Evolutionary conservation across 64 coral and sea anemone species (phyloP), one percentile per base, ranked within the genome.

Genomic region (Anthopleura sola): DNA sequence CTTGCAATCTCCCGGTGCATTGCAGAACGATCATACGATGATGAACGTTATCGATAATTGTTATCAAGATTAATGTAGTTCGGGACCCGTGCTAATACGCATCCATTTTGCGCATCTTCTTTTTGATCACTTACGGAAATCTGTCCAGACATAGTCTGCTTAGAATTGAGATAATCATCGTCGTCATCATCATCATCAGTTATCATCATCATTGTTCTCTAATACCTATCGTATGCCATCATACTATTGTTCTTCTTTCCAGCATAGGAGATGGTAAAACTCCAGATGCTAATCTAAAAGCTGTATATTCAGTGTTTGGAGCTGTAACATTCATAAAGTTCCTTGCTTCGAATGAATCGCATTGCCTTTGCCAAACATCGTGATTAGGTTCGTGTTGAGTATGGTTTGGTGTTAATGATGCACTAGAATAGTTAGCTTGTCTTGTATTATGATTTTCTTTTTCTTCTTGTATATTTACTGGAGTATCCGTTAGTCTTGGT

Each of bases 221-320:
- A 44, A 44, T 44, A 44, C 40, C 40, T 44, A 44, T 3, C 40
- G 9, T 44, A 44, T 44, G 40, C 9, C 40, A 44, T 53, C 13
- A 53, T 12, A 53, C 50, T 12, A 53, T 1, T 53, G 50, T 53
- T 17, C 93, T 83, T 81, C 93, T 87, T 14, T 91, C 94, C 21
- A 90, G 21, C 0, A 90, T 16, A 0, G 94, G 94, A 34, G 94
- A 96, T 47, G 90, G 80, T n/a, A 92, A 57, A 49, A 66, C 54
- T 6, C 83, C 60, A 39, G 90, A 92, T 1, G 94, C 94, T 8
- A 96, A 49, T 21, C 94, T 83, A 54, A 90, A 82, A 47, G 90
- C 94, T 29, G 85, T 87, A 15, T 96, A 90, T 26, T 66, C 84
- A 23, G 80, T 68, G 66, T 31, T 60, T 31, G 87, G 86, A n/a